These are phyloP conservation scores for Leptogaster cylindrica DNA, from an alignment of 2,888 invertebrate species.

Conservation along the genomic window DNA sequence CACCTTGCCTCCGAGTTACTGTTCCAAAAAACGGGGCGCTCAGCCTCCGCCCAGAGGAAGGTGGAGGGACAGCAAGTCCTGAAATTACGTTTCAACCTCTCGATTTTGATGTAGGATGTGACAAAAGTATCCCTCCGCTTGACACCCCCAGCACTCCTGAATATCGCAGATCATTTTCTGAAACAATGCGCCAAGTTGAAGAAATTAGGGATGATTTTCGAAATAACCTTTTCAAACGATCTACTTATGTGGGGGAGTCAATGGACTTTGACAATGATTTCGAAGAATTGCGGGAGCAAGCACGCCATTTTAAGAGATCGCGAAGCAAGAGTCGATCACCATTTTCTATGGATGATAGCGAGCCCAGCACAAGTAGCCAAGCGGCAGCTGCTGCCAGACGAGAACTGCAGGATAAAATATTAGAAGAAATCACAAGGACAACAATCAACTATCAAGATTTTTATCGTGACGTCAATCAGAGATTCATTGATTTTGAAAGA, in stretches of 20 bases:
- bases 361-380: conserved; percentile 46
- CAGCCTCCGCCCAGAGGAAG: conserved; percentile 9
- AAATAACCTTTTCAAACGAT: conserved; percentile 53
- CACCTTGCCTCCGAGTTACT: neutral
- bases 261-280: conserved; percentile 53
- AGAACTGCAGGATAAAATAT: conserved; percentile 53
- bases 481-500: conserved; percentile 56
- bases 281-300: conserved; percentile 55
- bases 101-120: too few relatives aligned
- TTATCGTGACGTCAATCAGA: conserved; percentile 52
- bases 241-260: conserved; percentile 60
- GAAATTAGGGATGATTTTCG: conserved; percentile 52
- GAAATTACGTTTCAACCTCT: neutral
- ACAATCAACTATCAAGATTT: conserved; percentile 56
- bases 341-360: conserved; percentile 41
- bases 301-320: conserved; percentile 56
- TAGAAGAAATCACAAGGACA: conserved; percentile 54
- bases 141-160: conserved; percentile 42
- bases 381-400: conserved; percentile 53
- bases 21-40: conserved; percentile 37
- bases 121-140: neutral
- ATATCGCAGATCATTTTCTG: conserved; percentile 54
- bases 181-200: conserved; percentile 53
- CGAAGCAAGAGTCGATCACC: conserved; percentile 58
- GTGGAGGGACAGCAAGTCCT: conserved; percentile 1